Evolutionary conservation across 1,140 invertebrate genomes (phyloP).

Genomic region (Solen grandis): DNA sequence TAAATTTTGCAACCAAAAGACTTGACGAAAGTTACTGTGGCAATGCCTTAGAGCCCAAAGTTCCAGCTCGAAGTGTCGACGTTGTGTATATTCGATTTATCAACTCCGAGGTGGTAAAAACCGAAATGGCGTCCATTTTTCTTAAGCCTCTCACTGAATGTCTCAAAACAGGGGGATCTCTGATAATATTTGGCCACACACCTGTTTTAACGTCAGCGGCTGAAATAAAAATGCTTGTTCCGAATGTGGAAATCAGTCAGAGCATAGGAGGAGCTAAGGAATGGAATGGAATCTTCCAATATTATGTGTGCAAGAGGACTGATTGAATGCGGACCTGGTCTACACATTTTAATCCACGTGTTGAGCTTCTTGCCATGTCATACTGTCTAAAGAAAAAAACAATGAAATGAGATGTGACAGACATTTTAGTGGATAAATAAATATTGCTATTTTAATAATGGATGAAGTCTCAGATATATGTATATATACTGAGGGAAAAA

Average conservation of each 20-base stretch:
- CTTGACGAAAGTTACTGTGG: slow-evolving; percentile 67
- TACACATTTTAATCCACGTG: no score
- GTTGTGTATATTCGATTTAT: slow-evolving; percentile 67
- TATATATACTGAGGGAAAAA: no score
- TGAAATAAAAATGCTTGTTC: slow-evolving; percentile 59
- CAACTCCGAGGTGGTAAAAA: slow-evolving; percentile 68
- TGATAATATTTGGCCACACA: slow-evolving; percentile 69
- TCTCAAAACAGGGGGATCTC: slow-evolving; percentile 61
- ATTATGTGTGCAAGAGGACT: slow-evolving; percentile 59
- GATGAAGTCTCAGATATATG: no score
- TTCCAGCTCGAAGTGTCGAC: slow-evolving; percentile 57
- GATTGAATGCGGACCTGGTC: no score
- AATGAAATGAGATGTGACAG: no score
- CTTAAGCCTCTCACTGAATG: slow-evolving; percentile 52
- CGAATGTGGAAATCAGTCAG: slow-evolving; percentile 53
- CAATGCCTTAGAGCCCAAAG: slow-evolving; percentile 63
- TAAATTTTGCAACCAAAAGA: slow-evolving; percentile 62
- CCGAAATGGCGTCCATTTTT: slow-evolving; percentile 50
- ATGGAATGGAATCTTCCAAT: slow-evolving; percentile 69
- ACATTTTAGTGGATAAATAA: no score
- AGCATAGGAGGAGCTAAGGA: slow-evolving; percentile 60
- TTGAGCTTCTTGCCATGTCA: no score
- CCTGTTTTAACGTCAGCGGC: slow-evolving; percentile 64
- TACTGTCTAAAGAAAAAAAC: no score
- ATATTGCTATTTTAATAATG: no score